Base-by-base conservation (phyloP, 37 sponge, comb jelly and placozoan genomes). In the Tethya wilhelma region DNA sequence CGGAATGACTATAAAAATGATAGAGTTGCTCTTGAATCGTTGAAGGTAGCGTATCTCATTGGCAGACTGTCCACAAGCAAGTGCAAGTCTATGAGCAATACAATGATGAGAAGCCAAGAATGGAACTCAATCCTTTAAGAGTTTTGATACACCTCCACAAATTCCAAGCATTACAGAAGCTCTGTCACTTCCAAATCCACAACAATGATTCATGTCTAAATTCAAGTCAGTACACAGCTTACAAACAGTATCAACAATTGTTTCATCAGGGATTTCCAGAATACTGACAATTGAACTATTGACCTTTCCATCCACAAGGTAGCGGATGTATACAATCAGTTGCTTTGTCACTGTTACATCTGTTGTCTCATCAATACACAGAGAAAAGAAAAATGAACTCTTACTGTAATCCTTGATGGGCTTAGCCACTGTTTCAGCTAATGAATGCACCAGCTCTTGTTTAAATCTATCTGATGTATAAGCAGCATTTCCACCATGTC, bases 281-380 rank as follows among this genome's bases (percentile, higher is more conserved):
- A 60, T 60, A n/a, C 63, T n/a, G 7, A 60, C 7, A 26, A 60
- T n/a, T 26, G 63, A 60, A 26, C 28, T 60, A n/a, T 14, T 7
- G 28, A 26, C 63, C 29, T 60, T n/a, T 25, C 25, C 29, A 14
- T 26, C 28, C 7, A 60, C 63, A 8, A 60, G 53, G 53, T 49
- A 14, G 9, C 53, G 53, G 29, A 6, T 8, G 29, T 84, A 84
- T 42, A 84, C 17, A 38, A 84, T 46, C n/a, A 84, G 70, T 45
- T 84, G 44, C 33, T 76, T 84, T 9, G 29, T 63, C 5, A 84
- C 70, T 36, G 74, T 44, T 44, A 84, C 69, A 69, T 75, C 85
- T 41, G 85, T 84, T 26, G 59, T 75, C 55, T 84, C 85, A 68
- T 84, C 77, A 14, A 64, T 41, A 25, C 38, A 59, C 6, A 84